These are phyloP conservation scores for Cosmopolites sordidus DNA, from an alignment of 2,888 invertebrate species.

Conservation along the genomic window DNA sequence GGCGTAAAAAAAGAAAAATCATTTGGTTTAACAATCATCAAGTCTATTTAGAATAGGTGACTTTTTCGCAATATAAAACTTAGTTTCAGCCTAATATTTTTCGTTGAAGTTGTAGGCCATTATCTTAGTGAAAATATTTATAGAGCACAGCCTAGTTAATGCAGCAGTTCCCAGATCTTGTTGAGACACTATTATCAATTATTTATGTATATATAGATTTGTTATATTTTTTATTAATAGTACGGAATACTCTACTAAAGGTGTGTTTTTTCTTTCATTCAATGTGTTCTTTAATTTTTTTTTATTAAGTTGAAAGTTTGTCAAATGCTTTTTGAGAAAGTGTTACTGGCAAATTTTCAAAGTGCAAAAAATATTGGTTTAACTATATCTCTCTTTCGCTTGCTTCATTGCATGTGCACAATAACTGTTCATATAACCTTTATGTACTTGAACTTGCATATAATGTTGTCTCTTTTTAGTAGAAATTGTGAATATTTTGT, in stretches of 20 bases:
- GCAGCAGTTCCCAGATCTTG: slow-evolving; percentile 17
- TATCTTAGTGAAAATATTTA: slow-evolving; percentile 16
- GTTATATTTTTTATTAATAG: slow-evolving; percentile 24
- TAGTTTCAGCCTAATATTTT: neutral
- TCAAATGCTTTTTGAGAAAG: neutral
- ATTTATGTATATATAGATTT: slow-evolving; percentile 28
- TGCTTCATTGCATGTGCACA: slow-evolving; percentile 39
- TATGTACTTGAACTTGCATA: slow-evolving; percentile 35
- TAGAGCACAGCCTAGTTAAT: slow-evolving; percentile 20
- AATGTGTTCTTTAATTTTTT: slow-evolving; percentile 5
- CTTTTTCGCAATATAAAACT: neutral
- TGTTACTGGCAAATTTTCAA: neutral
- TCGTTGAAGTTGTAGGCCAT: slow-evolving; percentile 11
- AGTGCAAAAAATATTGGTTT: neutral
- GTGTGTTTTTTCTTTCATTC: slow-evolving; percentile 13
- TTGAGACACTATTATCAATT: slow-evolving; percentile 11
- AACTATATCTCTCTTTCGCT: slow-evolving; percentile 27
- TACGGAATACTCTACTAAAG: slow-evolving; percentile 19
- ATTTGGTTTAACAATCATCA: no score
- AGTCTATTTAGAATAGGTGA: neutral
- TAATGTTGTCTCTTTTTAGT: slow-evolving; percentile 33
- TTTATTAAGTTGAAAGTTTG: neutral
- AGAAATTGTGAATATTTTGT: slow-evolving; percentile 40
- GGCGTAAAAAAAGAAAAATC: no score
- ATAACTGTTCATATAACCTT: slow-evolving; percentile 52